A percentile compares a stretch with the other conserved stretches of the same genome.
phyloP scores from a whole-genome alignment of 2,888 invertebrate genomes.

The Cryptocephalus primarius region DNA sequence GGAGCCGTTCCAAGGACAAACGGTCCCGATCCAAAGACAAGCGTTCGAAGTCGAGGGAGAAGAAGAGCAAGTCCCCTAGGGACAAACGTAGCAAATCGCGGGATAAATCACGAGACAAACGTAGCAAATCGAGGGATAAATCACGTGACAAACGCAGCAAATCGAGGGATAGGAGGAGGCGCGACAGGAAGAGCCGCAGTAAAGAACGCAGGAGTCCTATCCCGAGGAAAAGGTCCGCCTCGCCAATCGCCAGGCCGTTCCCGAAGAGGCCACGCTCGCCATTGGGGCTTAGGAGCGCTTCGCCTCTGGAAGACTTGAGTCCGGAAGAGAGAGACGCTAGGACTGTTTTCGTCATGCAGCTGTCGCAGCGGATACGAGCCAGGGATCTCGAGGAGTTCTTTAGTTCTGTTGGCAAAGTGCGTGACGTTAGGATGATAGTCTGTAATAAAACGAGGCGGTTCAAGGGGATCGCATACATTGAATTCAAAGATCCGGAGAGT shows the following conservation, averaged over 20 bases:
- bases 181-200: constrained; percentile 16
- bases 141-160: constrained; percentile 34
- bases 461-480: constrained; percentile 99
- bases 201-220: constrained; percentile 16
- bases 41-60: constrained; percentile 14
- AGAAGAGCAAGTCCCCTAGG: constrained; percentile 22
- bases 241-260: constrained; percentile 12
- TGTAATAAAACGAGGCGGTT: constrained; percentile 98
- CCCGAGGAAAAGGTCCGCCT: constrained; percentile 16
- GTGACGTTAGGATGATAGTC: constrained; percentile 95
- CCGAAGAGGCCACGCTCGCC: constrained; percentile 12
- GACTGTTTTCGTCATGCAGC: constrained; percentile 98
- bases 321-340: constrained; percentile 98
- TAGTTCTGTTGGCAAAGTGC: constrained; percentile 94
- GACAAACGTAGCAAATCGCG: constrained; percentile 33
- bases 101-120: constrained; percentile 16
- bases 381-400: constrained; percentile 98
- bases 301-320: constrained; percentile 64
- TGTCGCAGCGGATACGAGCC: constrained; percentile 86
- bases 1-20: constrained; percentile 36
- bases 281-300: constrained; percentile 41
- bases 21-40: constrained; percentile 8
- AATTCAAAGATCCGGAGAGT: constrained; percentile 96
- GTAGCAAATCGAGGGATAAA: constrained; percentile 19
- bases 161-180: constrained; percentile 20